Conservation (phyloP, 2,888 invertebrate species). For the Eurytoma californica region DNA sequence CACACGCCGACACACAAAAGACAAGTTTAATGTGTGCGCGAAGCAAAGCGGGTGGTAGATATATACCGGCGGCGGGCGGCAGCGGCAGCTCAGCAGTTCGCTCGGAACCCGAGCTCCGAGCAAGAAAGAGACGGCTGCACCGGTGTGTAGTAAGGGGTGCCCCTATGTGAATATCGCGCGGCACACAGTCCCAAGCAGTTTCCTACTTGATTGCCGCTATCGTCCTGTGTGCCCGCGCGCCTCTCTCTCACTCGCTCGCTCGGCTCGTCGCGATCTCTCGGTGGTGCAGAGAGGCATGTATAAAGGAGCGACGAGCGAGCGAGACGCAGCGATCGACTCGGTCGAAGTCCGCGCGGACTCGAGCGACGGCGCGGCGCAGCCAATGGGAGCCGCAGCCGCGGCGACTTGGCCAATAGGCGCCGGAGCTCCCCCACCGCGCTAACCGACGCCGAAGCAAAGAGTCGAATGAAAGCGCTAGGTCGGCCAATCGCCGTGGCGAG, state of each 20-base stretch:
- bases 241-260: slow-evolving; percentile 38
- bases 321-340: slow-evolving; percentile 48
- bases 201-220: slow-evolving; percentile 76
- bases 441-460: slow-evolving; percentile 57
- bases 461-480: slow-evolving; percentile 64
- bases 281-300: slow-evolving; percentile 44
- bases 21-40: slow-evolving; percentile 59
- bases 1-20: slow-evolving; percentile 56
- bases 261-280: slow-evolving; percentile 37
- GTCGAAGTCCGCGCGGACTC: slow-evolving; percentile 71
- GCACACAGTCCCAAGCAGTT: slow-evolving; percentile 75
- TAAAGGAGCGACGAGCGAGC: slow-evolving; percentile 28
- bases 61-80: slow-evolving; percentile 47
- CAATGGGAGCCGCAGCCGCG: slow-evolving; percentile 7
- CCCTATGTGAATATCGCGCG: slow-evolving; percentile 73
- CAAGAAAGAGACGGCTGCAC: slow-evolving; percentile 46
- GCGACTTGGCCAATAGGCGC: slow-evolving; percentile 59
- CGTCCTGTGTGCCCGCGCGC: slow-evolving; percentile 65
- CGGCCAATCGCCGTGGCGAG: slow-evolving; percentile 62
- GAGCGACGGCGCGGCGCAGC: background rate
- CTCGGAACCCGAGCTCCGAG: slow-evolving; percentile 31
- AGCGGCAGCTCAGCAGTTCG: slow-evolving; percentile 49
- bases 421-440: slow-evolving; percentile 45
- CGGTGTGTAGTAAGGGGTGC: slow-evolving; percentile 63
- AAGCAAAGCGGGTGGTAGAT: slow-evolving; percentile 58